Evolutionary conservation across 2,113 vertebrate species (phyloP).

Genomic region (Suncus etruscus): DNA sequence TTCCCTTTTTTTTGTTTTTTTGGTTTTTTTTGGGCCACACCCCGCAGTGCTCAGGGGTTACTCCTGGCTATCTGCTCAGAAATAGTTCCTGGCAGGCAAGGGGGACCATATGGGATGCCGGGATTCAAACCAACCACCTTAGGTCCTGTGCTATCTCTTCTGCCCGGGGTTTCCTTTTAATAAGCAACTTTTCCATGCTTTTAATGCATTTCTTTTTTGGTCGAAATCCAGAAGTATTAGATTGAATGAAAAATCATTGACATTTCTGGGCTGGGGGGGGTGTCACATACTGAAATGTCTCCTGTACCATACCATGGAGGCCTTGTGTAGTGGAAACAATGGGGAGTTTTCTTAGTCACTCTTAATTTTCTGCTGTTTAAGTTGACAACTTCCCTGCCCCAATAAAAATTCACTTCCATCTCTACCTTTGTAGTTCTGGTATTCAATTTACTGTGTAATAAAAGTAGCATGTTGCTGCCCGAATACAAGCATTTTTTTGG

Average conservation of each 20-base stretch:
- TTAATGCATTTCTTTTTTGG: slow-evolving; percentile 79
- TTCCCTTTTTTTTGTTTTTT: slow-evolving; percentile 35
- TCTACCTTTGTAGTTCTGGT: slow-evolving; percentile 89
- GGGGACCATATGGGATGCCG: no score
- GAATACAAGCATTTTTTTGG: slow-evolving; percentile 86
- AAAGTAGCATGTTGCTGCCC: slow-evolving; percentile 91
- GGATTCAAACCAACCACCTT: no score
- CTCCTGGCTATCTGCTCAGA: no score
- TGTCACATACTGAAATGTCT: slow-evolving; percentile 81
- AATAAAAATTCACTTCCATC: no score
- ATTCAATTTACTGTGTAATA: slow-evolving; percentile 90
- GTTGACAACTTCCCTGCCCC: slow-evolving; percentile 81
- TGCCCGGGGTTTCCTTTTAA: slow-evolving; percentile 63
- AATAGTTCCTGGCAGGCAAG: no score
- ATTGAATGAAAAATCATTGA: slow-evolving; percentile 80
- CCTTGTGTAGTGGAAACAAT: slow-evolving; percentile 75
- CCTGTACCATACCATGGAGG: slow-evolving; percentile 65
- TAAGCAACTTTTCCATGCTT: slow-evolving; percentile 81
- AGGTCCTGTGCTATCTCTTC: no score
- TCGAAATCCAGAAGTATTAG: slow-evolving; percentile 81
- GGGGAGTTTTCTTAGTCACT: slow-evolving; percentile 82
- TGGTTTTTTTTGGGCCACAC: no score
- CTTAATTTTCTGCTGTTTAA: slow-evolving; percentile 89
- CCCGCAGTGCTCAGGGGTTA: no score
- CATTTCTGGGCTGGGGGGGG: slow-evolving; percentile 77